Percentiles rank a stretch among this genome's conserved stretches.
phyloP scores from a whole-genome alignment of 2,797 vertebrate genomes.

The Alca torda region DNA sequence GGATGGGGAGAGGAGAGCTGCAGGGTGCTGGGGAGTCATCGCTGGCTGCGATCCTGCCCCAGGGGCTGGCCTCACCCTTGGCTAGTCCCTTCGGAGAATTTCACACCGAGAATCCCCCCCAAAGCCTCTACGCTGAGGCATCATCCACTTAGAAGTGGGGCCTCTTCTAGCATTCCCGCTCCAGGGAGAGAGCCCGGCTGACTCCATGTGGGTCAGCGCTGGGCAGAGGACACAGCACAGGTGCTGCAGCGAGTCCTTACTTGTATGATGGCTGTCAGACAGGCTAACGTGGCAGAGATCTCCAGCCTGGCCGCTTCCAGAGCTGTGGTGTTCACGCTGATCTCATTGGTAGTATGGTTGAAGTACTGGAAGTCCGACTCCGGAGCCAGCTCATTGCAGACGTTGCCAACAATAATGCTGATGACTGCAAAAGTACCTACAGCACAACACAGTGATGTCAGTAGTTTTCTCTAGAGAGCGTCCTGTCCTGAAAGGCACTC shows the following conservation, averaged over 20 bases:
- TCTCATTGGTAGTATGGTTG: slow-evolving; percentile 80
- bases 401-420: slow-evolving; percentile 91
- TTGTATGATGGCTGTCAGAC: slow-evolving; percentile 90
- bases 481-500: not conserved
- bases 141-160: not conserved
- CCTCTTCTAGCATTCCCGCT: not conserved
- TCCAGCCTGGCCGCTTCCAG: slow-evolving; percentile 85
- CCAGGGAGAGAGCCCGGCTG: not conserved
- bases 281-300: slow-evolving; percentile 88
- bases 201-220: rapidly evolving
- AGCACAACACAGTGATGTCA: not conserved
- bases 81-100: rapidly evolving
- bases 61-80: not conserved
- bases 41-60: not conserved
- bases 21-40: not conserved
- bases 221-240: not conserved
- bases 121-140: not conserved
- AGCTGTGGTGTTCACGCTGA: slow-evolving; percentile 73
- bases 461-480: not conserved
- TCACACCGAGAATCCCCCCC: not conserved
- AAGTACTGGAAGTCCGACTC: slow-evolving; percentile 84
- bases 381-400: slow-evolving; percentile 86
- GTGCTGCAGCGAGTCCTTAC: slow-evolving; percentile 57
- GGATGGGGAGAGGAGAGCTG: not conserved
- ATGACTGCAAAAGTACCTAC: slow-evolving; percentile 91